Percentiles rank a stretch among this genome's conserved stretches.
Evolutionary conservation across 2,888 invertebrate genomes (phyloP).

Genomic region (Chrysodeixis includens): DNA sequence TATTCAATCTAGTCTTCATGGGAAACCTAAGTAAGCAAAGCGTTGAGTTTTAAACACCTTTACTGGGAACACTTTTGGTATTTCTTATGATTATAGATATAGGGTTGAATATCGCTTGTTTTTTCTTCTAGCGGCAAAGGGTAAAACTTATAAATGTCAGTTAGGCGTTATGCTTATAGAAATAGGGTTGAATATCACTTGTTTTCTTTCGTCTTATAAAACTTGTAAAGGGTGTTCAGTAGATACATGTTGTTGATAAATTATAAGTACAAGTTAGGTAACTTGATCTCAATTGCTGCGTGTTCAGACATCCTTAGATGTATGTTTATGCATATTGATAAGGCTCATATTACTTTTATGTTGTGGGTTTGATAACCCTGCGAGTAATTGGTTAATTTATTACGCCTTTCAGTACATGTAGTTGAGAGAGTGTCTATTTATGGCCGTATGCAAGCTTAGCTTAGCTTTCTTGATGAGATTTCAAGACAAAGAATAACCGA

Average conservation of each 20-base stretch:
- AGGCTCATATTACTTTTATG: background rate
- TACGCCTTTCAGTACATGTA: too few species aligned
- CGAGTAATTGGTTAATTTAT: background rate
- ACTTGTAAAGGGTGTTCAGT: background rate
- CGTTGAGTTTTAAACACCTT: background rate
- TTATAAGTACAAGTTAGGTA: background rate
- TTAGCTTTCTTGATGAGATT: too few species aligned
- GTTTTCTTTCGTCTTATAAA: background rate
- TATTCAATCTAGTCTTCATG: background rate
- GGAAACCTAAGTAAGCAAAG: constrained; percentile 2
- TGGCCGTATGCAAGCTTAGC: too few species aligned
- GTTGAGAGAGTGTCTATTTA: too few species aligned
- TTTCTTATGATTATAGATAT: background rate
- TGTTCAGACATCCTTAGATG: background rate
- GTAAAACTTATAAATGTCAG: too few species aligned
- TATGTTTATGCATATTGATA: background rate
- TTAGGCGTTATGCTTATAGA: too few species aligned
- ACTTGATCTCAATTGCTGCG: background rate
- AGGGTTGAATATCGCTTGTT: too few species aligned
- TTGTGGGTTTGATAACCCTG: constrained; percentile 2
- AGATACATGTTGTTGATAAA: background rate
- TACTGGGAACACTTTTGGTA: background rate
- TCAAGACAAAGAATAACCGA: too few species aligned
- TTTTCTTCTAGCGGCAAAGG: too few species aligned
- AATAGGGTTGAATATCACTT: background rate